phyloP scores from a whole-genome alignment of 2,113 vertebrate genomes.

The Pithys albifrons region DNA sequence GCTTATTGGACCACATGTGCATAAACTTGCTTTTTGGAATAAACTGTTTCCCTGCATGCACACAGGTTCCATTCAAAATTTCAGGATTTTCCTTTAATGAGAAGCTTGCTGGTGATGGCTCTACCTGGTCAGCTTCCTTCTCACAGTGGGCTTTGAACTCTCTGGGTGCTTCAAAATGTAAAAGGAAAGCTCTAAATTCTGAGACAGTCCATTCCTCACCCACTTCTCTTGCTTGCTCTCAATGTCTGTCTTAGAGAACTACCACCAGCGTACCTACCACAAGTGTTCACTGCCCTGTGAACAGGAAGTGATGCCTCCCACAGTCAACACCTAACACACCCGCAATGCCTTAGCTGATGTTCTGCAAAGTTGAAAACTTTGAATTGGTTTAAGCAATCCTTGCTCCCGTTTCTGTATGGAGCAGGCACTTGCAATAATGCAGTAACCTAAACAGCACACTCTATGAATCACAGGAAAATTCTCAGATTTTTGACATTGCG shows the following conservation, averaged over 20 bases:
- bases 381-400: background rate
- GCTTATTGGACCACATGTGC: background rate
- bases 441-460: background rate
- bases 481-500: background rate
- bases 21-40: background rate
- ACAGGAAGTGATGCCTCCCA: background rate
- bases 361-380: background rate
- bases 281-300: background rate
- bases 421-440: background rate
- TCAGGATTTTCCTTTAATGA: background rate
- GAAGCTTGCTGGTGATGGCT: background rate
- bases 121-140: background rate
- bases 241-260: background rate
- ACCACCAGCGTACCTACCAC: background rate
- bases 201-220: background rate
- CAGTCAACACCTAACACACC: background rate
- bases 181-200: background rate
- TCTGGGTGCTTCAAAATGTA: background rate
- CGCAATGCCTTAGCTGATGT: rapidly evolving
- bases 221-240: background rate
- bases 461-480: background rate
- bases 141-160: background rate
- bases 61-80: background rate
- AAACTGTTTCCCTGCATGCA: background rate
- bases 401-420: background rate